Evolutionary conservation across 1,140 invertebrate species (phyloP).

Genomic region (Bombyx mandarina): DNA sequence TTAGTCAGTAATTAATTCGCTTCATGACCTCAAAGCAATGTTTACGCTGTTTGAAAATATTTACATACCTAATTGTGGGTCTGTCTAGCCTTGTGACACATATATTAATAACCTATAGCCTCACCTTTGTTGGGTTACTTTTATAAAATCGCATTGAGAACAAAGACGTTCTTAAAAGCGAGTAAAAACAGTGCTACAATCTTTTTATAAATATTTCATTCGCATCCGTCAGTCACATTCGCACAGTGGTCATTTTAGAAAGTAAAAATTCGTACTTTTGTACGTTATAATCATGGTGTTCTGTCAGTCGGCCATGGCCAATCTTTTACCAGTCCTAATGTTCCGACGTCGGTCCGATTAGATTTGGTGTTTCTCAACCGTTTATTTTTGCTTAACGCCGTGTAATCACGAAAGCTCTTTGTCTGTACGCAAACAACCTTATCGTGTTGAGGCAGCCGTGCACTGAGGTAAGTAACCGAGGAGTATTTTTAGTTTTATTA

Average conservation of each 20-base stretch:
- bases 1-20: too few relatives aligned
- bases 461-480: too few relatives aligned
- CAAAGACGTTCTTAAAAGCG: too few relatives aligned
- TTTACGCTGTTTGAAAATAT: too few relatives aligned
- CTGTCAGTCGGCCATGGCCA: slow-evolving; percentile 10
- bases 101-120: too few relatives aligned
- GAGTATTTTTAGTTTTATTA: too few relatives aligned
- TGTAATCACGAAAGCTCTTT: slow-evolving; percentile 9
- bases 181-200: neutral
- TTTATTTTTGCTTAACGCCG: slow-evolving; percentile 16
- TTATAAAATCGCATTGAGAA: too few relatives aligned
- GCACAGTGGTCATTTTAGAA: too few relatives aligned
- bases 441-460: neutral
- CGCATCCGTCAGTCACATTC: neutral
- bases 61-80: too few relatives aligned
- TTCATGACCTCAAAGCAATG: too few relatives aligned
- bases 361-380: slow-evolving; percentile 18
- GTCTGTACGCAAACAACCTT: slow-evolving; percentile 3
- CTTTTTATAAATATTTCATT: neutral
- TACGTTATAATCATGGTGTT: slow-evolving; percentile 11
- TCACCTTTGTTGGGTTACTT: too few relatives aligned
- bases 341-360: slow-evolving; percentile 21
- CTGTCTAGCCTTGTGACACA: too few relatives aligned
- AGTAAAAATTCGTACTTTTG: neutral
- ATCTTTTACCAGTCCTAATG: slow-evolving; percentile 16